Conservation (phyloP, 2,888 invertebrate species). For the Stenoptilia bipunctidactyla region DNA sequence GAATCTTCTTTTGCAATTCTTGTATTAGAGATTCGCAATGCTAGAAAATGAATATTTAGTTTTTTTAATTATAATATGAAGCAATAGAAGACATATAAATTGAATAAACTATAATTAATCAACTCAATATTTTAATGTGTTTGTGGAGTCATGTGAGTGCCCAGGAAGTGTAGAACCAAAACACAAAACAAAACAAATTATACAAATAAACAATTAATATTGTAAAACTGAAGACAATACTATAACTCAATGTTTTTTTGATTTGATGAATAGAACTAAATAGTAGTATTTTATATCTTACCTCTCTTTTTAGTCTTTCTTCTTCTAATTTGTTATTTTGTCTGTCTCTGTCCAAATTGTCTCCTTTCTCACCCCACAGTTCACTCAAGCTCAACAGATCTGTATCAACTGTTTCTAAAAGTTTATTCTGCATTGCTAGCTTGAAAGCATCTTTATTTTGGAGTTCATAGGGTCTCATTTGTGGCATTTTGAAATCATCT, state of each 20-base stretch:
- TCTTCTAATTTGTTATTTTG: slow-evolving; percentile 74
- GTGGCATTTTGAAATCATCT: slow-evolving; percentile 52
- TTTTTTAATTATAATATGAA: too few species aligned
- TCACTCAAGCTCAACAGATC: slow-evolving; percentile 72
- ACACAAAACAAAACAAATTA: too few species aligned
- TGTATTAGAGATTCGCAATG: slow-evolving; percentile 84
- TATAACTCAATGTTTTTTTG: too few species aligned
- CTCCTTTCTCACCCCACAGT: slow-evolving; percentile 72
- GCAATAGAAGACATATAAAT: too few species aligned
- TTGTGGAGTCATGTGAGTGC: too few species aligned
- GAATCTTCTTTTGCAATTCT: slow-evolving; percentile 77
- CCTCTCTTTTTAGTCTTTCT: slow-evolving; percentile 82
- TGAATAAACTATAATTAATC: too few species aligned
- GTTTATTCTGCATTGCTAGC: slow-evolving; percentile 29
- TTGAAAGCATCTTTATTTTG: slow-evolving; percentile 33
- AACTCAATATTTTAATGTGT: too few species aligned
- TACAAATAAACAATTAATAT: too few species aligned
- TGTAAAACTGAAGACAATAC: too few species aligned
- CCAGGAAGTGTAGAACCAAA: too few species aligned
- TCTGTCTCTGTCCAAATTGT: slow-evolving; percentile 35
- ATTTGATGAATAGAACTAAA: too few species aligned
- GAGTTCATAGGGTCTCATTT: slow-evolving; percentile 43
- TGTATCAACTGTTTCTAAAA: slow-evolving; percentile 49
- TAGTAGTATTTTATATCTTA: too few species aligned
- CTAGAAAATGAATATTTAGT: slow-evolving; percentile 60